Percentiles rank a stretch among this genome's conserved stretches.
Evolutionary conservation across 2,113 vertebrate species (phyloP).

Genomic region (Toxotes jaculatrix): DNA sequence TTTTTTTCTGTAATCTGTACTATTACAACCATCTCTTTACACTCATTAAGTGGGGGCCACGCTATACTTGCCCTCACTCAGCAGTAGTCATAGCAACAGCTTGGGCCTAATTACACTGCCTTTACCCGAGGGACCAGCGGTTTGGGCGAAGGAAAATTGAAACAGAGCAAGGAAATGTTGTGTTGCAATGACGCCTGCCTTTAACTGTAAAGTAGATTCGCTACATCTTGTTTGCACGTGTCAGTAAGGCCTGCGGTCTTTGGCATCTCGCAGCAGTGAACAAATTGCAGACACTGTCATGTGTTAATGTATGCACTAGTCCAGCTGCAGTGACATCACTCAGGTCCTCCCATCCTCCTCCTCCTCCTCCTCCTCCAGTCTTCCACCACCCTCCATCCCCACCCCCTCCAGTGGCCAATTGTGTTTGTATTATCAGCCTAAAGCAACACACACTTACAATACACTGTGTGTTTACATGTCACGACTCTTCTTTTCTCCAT

Average conservation of each 20-base stretch:
- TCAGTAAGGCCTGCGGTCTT: neutral
- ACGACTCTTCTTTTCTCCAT: neutral
- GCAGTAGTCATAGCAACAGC: conserved; percentile 68
- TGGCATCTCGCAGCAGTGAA: neutral
- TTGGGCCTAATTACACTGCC: conserved; percentile 42
- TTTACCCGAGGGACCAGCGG: conserved; percentile 20
- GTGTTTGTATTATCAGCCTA: conserved; percentile 27
- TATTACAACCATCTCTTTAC: conserved; percentile 7
- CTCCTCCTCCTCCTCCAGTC: neutral
- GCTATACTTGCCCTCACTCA: neutral
- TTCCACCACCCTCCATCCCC: neutral
- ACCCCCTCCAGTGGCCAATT: neutral
- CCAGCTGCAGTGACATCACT: conserved; percentile 57
- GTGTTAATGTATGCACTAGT: conserved; percentile 17
- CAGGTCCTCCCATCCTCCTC: conserved; percentile 36
- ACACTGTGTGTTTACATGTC: conserved; percentile 21
- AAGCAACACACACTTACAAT: conserved; percentile 19
- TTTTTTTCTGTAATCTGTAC: neutral
- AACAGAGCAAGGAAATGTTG: neutral
- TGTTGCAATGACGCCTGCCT: neutral
- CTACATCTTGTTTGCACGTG: neutral
- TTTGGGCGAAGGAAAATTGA: neutral
- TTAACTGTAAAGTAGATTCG: neutral
- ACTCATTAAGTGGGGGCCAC: neutral
- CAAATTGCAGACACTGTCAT: neutral